Evolutionary conservation across 2,888 invertebrate genomes (phyloP).

Genomic region (Cerastis leucographa): DNA sequence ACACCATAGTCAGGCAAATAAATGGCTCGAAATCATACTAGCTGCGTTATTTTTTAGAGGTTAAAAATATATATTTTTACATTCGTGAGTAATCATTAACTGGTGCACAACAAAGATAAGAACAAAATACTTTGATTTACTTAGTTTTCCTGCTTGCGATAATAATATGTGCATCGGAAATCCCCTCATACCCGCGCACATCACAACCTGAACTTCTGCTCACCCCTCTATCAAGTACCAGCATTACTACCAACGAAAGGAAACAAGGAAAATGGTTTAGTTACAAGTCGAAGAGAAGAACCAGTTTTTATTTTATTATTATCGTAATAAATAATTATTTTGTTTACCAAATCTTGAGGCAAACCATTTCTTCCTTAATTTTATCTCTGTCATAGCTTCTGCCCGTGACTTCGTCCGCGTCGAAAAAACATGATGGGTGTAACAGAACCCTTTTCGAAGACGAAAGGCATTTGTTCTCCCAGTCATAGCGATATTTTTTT

Average conservation of each 20-base stretch:
- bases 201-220: slow-evolving; percentile 22
- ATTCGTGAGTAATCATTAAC: background rate
- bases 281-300: slow-evolving; percentile 7
- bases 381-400: background rate
- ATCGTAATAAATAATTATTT: background rate
- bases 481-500: too few species aligned
- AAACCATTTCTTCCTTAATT: background rate
- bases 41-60: background rate
- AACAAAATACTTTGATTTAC: background rate
- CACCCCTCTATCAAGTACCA: background rate
- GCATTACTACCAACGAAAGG: slow-evolving; percentile 10
- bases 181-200: background rate
- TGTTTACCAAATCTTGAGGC: background rate
- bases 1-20: background rate
- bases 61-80: background rate
- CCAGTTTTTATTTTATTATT: slow-evolving; percentile 18
- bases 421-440: background rate
- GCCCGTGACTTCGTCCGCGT: background rate
- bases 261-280: slow-evolving; percentile 43
- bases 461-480: too few species aligned
- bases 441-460: too few species aligned
- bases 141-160: slow-evolving; percentile 28
- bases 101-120: background rate
- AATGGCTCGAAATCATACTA: background rate
- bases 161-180: background rate